Base-by-base conservation (phyloP, 2,888 invertebrate species). In the Girardia tigrina region DNA sequence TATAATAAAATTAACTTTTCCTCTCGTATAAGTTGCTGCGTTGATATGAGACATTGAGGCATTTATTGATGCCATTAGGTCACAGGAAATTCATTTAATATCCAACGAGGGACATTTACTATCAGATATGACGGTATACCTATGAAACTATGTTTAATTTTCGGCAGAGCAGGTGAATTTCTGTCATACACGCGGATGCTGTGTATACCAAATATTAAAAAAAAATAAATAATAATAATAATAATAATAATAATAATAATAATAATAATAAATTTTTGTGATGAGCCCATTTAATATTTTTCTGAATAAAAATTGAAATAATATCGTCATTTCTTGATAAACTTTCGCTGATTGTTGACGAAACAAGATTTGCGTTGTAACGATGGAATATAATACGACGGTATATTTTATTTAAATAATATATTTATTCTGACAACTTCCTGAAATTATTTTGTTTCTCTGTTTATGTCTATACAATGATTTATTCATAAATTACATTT, bases 1-100 rank as follows among this genome's bases (percentile, higher is more conserved):
- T 56, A 56, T 56, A 56, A 56, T 56, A 56, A 56, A 56, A 56
- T 56, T 56, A 56, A 56, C 56, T 56, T 56, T 56, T 56, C 56
- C 56, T n/a, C 56, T 56, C 56, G n/a, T 16, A 56, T 56, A 56
- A 56, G 56, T 56, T 56, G 56, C 56, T 16, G 36, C 16, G 36
- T 8, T 12, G 36, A 56, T 56, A 23, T 56, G 56, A 56, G 56
- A 56, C 56, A 56, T 56, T 56, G 56, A 56, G 56, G 56, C 56
- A 56, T 56, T 56, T 56, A 56, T 56, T 56, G 56, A 56, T 56
- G 56, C 56, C 56, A 56, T 56, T 56, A 56, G 56, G 56, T 56
- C 56, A 56, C 56, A 56, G 56, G 56, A 56, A 56, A 56, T 56
- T 56, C 56, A 56, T 56, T 56, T 56, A 56, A 56, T 56, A 56